Evolutionary conservation across 2,888 invertebrate genomes (phyloP), one percentile per base, ranked within the genome.

Genomic region (Aspidiotus destructor): DNA sequence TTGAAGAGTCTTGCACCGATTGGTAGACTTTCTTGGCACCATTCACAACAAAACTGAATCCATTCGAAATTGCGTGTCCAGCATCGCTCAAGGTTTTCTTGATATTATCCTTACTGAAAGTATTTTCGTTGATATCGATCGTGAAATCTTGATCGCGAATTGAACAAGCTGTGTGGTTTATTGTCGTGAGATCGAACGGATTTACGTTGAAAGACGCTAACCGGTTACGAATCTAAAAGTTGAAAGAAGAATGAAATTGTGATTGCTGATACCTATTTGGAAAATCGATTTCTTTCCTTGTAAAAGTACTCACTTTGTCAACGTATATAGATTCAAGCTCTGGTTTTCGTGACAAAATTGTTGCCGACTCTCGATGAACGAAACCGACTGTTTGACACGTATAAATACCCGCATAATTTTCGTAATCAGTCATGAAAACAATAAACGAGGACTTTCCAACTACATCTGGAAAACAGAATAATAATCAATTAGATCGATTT

Each of bases 331-430:
- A 86, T 72, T 88, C 90, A 62, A 89, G 80, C 52, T 85, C 86
- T 72, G 85, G 85, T 16, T 80, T 82, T 63, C 89, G 82, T 0
- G 88, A 89, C n/a, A 89, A 80, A 72, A 94, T 89, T 64, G 89
- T 88, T 0, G 88, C 88, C 0, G 89, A 88, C 71, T 86, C 84
- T 6, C 89, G 81, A 77, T 90, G 86, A 0, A 86, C 86, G 73
- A 89, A 86, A 0, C 85, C 81, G 13, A 90, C 75, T 74, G 85
- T 86, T 77, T 90, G 89, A 74, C 90, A 90, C 0, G 88, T 87
- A 77, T 87, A 90, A 62, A 90, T 81, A 0, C 85, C 88, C 0
- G 89, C 89, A 75, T 86, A 89, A 0, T 80, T 84, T 0, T 79
- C 78, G 75, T 90, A 90, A 75, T 91, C 89, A 0, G 89, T 88